phyloP scores from a whole-genome alignment of 2,888 invertebrate genomes.

The Amphipyra berbera region DNA sequence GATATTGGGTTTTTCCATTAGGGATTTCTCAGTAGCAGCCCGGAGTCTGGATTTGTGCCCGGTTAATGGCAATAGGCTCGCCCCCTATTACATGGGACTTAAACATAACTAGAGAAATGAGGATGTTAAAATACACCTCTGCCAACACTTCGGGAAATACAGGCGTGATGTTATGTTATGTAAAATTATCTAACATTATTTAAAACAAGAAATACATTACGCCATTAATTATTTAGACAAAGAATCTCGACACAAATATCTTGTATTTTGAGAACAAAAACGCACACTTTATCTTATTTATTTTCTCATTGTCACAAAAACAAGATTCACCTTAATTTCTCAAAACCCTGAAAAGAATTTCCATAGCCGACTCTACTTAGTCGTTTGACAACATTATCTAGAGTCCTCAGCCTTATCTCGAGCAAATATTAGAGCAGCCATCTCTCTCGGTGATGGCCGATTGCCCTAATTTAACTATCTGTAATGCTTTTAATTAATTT shows the following conservation, averaged over 20 bases:
- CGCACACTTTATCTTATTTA: not conserved
- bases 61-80: no score
- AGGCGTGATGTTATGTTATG: no score
- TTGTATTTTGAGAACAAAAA: not conserved
- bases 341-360: constrained; percentile 26
- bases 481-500: constrained; percentile 33
- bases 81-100: no score
- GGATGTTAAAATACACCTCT: no score
- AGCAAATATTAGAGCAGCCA: constrained; percentile 27
- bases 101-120: no score
- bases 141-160: no score
- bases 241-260: not conserved
- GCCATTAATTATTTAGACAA: no score
- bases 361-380: constrained; percentile 2
- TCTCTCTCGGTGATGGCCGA: constrained; percentile 28
- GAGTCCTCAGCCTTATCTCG: constrained; percentile 18
- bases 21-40: no score
- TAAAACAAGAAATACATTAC: no score
- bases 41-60: no score
- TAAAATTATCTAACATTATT: no score
- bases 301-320: constrained; percentile 3
- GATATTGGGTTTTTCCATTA: no score
- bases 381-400: constrained; percentile 9
- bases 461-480: constrained; percentile 55
- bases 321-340: constrained; percentile 8